Evolutionary conservation across 1,140 invertebrate genomes (phyloP), one percentile per base, ranked within the genome.

Genomic region (Trichoplusia ni): DNA sequence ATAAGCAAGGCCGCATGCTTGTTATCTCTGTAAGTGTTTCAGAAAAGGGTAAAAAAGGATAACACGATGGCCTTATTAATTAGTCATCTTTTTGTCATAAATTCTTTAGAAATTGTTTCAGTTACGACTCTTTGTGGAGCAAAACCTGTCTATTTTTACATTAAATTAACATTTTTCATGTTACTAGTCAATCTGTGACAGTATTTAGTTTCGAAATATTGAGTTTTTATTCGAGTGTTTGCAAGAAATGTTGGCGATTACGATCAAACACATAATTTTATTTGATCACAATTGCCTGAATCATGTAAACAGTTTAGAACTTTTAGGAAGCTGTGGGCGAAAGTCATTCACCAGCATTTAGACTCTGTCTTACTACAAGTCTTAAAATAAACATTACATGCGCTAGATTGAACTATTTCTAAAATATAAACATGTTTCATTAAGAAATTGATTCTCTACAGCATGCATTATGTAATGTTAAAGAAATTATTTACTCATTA

Each of bases 1-100:
- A 59, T 59, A 59, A 44, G 35, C 53, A 40, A 56, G 53, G 53
- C 37, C 13, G 11, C n/a, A 2, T 8, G 53, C 18, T 46, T 25
- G 42, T 46, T 46, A 16, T 46, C 42, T 46, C 13, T 44, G 8
- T 40, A 40, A 40, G 21, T 46, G 21, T 46, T 46, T 25, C 7
- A 46, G 42, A 46, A 46, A 46, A 46, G 11, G 21, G 42, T 46
- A 27, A 46, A 42, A 27, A n/a, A 14, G 13, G 7, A 25, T 27
- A 7, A 4, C 11, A 46, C 2, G 11, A 14, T 27, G 21, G 21
- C 21, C 42, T 46, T 46, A 25, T 6, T n/a, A n/a, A 27, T 1
- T 11, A 0, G 18, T 6, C 19, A 1, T 21, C n/a, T 25, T 27
- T 46, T 5, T 7, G 13, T 23, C 1, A 1, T n/a, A 42, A 40